Evolutionary conservation across 2,113 vertebrate species (phyloP).

Genomic region (Apus apus): DNA sequence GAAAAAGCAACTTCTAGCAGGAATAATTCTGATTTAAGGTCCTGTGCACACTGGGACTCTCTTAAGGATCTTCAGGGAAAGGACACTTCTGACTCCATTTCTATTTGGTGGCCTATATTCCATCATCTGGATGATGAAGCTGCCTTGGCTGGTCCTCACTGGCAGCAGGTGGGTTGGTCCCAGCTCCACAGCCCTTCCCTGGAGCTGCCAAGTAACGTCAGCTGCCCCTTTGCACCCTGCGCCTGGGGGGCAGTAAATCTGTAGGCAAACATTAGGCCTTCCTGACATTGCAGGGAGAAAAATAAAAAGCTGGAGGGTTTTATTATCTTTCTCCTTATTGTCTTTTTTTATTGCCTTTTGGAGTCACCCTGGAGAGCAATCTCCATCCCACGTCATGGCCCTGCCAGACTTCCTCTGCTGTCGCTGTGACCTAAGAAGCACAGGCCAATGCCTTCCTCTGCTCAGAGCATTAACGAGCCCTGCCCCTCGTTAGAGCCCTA

Average conservation of each 20-base stretch:
- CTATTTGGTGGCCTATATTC: not conserved
- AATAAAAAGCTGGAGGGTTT: constrained; percentile 49
- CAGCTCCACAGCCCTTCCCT: rapidly evolving
- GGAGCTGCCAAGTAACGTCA: not conserved
- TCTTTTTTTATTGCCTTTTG: constrained; percentile 57
- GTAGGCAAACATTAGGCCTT: constrained; percentile 56
- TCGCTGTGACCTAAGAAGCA: constrained; percentile 17
- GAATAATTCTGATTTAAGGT: not conserved
- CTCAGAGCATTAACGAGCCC: not conserved
- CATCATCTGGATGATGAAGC: not conserved
- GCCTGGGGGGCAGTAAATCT: constrained; percentile 59
- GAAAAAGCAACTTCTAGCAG: not conserved
- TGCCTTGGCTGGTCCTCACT: not conserved
- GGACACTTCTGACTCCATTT: not conserved
- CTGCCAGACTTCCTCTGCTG: constrained; percentile 65
- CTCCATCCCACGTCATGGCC: constrained; percentile 22
- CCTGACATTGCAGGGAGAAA: constrained; percentile 4
- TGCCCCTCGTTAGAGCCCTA: not conserved
- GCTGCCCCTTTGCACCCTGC: constrained; percentile 9
- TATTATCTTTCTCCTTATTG: constrained; percentile 69
- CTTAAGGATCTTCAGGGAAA: not conserved
- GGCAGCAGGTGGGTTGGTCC: not conserved
- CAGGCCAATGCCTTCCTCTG: constrained; percentile 7
- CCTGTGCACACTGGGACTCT: not conserved
- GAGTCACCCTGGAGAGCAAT: constrained; percentile 68